These are phyloP conservation scores for Wasmannia auropunctata DNA, from an alignment of 1,140 invertebrate genomes.

Conservation along the genomic window DNA sequence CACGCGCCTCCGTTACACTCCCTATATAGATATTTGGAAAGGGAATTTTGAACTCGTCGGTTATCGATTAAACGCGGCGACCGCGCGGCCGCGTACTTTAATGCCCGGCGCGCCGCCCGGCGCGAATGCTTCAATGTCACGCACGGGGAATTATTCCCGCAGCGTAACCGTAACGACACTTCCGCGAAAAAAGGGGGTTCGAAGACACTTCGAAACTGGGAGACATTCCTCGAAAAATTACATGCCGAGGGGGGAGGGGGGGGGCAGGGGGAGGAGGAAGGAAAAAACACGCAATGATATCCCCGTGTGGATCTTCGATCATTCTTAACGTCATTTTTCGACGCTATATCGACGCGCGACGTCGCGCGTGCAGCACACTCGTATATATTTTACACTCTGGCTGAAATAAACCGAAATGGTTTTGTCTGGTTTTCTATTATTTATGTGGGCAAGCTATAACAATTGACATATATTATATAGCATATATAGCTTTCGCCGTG, in stretches of 20 bases:
- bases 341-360: not conserved
- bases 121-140: conserved; percentile 54
- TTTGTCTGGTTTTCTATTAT: not conserved
- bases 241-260: too few relatives aligned
- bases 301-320: not conserved
- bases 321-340: not conserved
- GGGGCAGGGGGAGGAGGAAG: too few relatives aligned
- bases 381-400: not conserved
- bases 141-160: conserved; percentile 37
- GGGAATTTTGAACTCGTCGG: conserved; percentile 57
- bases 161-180: conserved; percentile 12
- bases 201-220: conserved; percentile 13
- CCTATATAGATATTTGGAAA: conserved; percentile 57
- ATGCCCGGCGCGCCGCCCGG: conserved; percentile 30
- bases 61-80: conserved; percentile 50
- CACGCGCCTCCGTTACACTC: conserved; percentile 33
- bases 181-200: conserved; percentile 3
- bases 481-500: too few relatives aligned
- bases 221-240: conserved; percentile 38
- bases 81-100: conserved; percentile 39
- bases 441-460: not conserved
- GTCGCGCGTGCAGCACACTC: not conserved
- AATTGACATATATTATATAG: not conserved
- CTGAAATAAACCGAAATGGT: not conserved
- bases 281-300: not conserved